Evolutionary conservation across 2,888 invertebrate genomes (phyloP).

Genomic region (Ommatoiulus sabulosus): DNA sequence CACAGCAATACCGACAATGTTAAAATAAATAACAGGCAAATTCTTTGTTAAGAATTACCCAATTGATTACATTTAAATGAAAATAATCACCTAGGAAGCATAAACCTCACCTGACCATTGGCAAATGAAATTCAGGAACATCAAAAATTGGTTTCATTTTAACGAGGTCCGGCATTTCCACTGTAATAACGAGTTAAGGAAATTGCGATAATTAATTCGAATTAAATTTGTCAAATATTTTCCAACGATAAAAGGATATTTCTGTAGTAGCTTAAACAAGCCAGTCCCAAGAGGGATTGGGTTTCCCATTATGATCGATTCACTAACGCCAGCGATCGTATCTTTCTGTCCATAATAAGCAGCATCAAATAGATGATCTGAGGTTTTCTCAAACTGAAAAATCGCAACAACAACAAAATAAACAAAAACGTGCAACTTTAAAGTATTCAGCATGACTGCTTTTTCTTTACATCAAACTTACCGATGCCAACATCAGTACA

Average conservation of each 20-base stretch:
- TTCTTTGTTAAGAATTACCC: neutral
- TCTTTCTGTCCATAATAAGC: constrained; percentile 98
- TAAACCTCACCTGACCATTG: neutral
- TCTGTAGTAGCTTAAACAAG: constrained; percentile 89
- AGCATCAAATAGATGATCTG: constrained; percentile 98
- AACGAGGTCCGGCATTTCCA: neutral
- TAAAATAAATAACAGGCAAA: constrained; percentile 31
- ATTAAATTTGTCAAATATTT: neutral
- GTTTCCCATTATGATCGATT: constrained; percentile 98
- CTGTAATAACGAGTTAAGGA: constrained; percentile 13
- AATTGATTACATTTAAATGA: neutral
- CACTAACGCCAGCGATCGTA: constrained; percentile 95
- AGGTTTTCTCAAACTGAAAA: constrained; percentile 94
- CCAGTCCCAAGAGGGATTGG: constrained; percentile 95
- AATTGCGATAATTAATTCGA: constrained; percentile 4
- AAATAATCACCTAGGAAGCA: neutral
- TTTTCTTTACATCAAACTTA: constrained; percentile 69
- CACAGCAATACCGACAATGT: neutral
- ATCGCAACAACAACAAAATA: neutral
- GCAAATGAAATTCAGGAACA: constrained; percentile 21
- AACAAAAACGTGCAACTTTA: neutral
- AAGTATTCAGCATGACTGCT: constrained; percentile 42
- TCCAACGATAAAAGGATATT: constrained; percentile 63
- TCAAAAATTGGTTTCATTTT: neutral
- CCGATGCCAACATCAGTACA: constrained; percentile 96